phyloP scores from a whole-genome alignment of 2,888 invertebrate genomes.

The Tineola bisselliella region DNA sequence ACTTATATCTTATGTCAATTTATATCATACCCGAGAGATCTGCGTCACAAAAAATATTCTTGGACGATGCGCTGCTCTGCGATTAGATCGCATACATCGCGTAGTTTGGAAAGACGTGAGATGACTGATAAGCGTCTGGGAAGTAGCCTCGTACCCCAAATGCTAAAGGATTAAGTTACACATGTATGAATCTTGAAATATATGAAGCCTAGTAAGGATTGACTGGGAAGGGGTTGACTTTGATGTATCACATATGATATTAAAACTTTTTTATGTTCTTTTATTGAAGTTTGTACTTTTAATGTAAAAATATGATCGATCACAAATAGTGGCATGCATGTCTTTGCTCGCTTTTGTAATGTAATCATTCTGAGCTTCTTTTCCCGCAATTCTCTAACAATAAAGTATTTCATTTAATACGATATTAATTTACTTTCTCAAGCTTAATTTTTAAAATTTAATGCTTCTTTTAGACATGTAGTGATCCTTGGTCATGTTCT shows the following conservation, averaged over 20 bases:
- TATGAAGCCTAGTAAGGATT: neutral
- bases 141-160: neutral
- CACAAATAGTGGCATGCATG: too few relatives aligned
- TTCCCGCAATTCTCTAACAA: too few relatives aligned
- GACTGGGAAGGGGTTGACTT: neutral
- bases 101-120: neutral
- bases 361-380: too few relatives aligned
- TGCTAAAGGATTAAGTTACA: neutral
- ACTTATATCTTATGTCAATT: neutral
- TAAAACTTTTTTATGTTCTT: neutral
- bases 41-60: neutral
- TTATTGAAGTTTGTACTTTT: too few relatives aligned
- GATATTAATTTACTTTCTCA: too few relatives aligned
- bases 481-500: conserved; percentile 14
- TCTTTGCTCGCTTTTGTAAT: too few relatives aligned
- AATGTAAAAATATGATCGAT: too few relatives aligned
- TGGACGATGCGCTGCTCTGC: neutral
- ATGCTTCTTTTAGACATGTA: neutral
- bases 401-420: too few relatives aligned
- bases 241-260: neutral
- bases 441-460: conserved; percentile 2
- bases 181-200: neutral
- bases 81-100: neutral
- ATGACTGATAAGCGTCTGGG: neutral
- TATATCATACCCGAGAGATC: neutral